Evolutionary conservation across 1,140 invertebrate genomes (phyloP).

Genomic region (Tetraneura akinire): DNA sequence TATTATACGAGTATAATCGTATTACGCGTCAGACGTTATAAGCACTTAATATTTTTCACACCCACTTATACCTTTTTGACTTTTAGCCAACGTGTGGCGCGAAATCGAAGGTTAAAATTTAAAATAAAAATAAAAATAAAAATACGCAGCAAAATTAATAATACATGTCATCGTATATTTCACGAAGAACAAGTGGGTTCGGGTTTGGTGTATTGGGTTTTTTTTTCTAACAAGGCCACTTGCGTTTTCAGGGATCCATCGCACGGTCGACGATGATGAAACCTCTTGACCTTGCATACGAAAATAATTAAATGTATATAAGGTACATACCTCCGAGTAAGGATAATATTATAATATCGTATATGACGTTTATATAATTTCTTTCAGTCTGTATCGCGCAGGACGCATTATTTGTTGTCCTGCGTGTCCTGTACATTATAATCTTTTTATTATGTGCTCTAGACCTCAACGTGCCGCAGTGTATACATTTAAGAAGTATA

Average conservation of each 20-base stretch:
- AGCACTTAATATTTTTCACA: slow-evolving; percentile 25
- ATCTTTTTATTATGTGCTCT: too few species aligned
- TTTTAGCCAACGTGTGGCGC: slow-evolving; percentile 44
- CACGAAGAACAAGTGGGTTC: slow-evolving; percentile 31
- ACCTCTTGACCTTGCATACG: slow-evolving; percentile 47
- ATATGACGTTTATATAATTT: too few species aligned
- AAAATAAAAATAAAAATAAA: neutral
- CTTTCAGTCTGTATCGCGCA: too few species aligned
- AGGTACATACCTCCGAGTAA: too few species aligned
- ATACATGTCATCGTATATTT: slow-evolving; percentile 35
- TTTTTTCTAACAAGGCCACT: slow-evolving; percentile 31
- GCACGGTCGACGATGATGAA: slow-evolving; percentile 20
- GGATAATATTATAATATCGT: too few species aligned
- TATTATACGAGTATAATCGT: neutral
- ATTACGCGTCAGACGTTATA: too few species aligned
- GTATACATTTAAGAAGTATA: too few species aligned
- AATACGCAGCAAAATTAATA: neutral
- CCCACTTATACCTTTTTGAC: slow-evolving; percentile 48
- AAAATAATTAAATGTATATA: slow-evolving; percentile 15
- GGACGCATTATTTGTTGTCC: too few species aligned
- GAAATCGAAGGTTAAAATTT: slow-evolving; percentile 15
- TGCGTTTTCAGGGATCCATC: slow-evolving; percentile 35
- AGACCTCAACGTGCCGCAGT: too few species aligned
- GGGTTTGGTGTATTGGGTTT: neutral
- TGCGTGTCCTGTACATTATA: too few species aligned